These are phyloP conservation scores for Micropoecilia bifurca DNA, from an alignment of 2,797 vertebrate genomes.

Conservation along the genomic window DNA sequence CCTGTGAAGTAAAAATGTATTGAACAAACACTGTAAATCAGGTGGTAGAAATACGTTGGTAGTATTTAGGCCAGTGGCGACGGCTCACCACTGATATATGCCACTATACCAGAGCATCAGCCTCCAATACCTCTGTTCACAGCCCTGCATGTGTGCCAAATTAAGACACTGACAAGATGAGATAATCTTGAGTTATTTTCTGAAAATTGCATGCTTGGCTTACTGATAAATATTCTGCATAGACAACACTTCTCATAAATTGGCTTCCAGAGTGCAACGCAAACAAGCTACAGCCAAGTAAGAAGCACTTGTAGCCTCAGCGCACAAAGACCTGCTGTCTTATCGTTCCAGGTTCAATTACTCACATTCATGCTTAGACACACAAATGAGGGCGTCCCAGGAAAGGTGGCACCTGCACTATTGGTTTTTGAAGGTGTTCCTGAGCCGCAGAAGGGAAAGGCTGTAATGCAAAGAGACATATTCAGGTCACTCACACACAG, in stretches of 20 bases:
- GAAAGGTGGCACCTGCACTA: conserved; percentile 56
- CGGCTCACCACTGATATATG: too few relatives aligned
- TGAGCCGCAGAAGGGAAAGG: conserved; percentile 56
- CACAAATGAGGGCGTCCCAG: conserved; percentile 37
- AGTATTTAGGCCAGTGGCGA: too few relatives aligned
- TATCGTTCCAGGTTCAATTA: conserved; percentile 59
- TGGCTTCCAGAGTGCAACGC: conserved; percentile 35
- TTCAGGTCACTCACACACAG: conserved; percentile 83
- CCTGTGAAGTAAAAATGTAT: too few relatives aligned
- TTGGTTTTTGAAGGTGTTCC: conserved; percentile 66
- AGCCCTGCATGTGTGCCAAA: background rate
- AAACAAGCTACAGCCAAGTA: conserved; percentile 40
- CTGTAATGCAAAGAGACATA: conserved; percentile 85
- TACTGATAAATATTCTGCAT: conserved; percentile 51
- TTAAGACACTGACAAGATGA: background rate
- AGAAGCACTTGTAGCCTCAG: conserved; percentile 24
- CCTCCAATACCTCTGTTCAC: background rate
- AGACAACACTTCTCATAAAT: conserved; percentile 32
- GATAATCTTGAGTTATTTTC: conserved; percentile 21
- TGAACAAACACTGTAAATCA: too few relatives aligned
- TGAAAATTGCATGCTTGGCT: conserved; percentile 34
- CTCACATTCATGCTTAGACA: conserved; percentile 35
- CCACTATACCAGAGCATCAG: background rate
- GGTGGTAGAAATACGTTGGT: too few relatives aligned
- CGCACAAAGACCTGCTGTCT: conserved; percentile 29